phyloP scores from a whole-genome alignment of 2,888 invertebrate genomes.

The Tipula vernalis region DNA sequence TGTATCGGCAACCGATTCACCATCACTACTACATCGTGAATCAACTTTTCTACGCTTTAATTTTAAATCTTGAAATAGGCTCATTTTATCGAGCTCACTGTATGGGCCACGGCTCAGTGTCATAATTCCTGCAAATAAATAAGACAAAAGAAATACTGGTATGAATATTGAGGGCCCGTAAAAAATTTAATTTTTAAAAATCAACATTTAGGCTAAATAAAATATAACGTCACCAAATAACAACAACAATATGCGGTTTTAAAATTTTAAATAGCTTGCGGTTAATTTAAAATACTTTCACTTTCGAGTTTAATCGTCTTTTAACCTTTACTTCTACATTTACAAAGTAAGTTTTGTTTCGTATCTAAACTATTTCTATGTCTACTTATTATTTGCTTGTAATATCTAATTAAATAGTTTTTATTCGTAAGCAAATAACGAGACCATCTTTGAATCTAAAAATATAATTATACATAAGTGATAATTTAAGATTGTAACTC shows the following conservation, averaged over 20 bases:
- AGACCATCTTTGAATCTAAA: neutral
- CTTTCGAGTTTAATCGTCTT: neutral
- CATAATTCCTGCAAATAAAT: constrained; percentile 10
- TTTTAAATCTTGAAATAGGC: constrained; percentile 97
- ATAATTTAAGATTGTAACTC: neutral
- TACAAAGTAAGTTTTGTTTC: neutral
- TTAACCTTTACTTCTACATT: neutral
- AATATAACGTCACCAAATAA: neutral
- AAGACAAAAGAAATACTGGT: neutral
- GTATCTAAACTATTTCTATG: neutral
- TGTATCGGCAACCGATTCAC: constrained; percentile 89
- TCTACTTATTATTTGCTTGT: neutral
- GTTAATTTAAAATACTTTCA: neutral
- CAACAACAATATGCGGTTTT: neutral
- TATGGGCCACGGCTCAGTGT: constrained; percentile 95
- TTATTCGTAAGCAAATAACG: neutral
- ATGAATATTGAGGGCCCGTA: neutral
- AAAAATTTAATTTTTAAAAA: neutral
- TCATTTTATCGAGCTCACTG: constrained; percentile 93
- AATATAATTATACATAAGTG: neutral
- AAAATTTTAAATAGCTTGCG: neutral
- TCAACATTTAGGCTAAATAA: neutral
- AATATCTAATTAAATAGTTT: neutral
- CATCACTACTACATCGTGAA: constrained; percentile 93
- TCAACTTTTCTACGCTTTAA: constrained; percentile 95